Evolutionary conservation across 2,113 vertebrate genomes (phyloP), one percentile per base, ranked within the genome.

Genomic region (Progne subis): DNA sequence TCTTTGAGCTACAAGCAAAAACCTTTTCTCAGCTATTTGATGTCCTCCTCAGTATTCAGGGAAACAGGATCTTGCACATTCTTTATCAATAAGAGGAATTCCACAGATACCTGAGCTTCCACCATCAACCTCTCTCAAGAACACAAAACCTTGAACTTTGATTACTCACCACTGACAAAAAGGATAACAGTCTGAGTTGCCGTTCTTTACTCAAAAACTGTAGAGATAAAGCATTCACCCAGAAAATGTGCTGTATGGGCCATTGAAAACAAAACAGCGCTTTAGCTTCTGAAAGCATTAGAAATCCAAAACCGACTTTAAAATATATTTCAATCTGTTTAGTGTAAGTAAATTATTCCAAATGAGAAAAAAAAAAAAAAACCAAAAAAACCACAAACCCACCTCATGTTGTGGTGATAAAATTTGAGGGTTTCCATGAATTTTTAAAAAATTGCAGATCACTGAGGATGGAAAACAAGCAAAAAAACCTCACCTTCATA

Each of bases 11-110:
- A 69, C 83, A 95, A 95, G 86, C 74, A 82, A 65, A 88, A 76
- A 49, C 12, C 88, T 49, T 12, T 88, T 92, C 82, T 88, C 92
- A 92, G 80, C 80, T 95, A 86, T 93, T 91, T 78, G 80, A 93
- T 93, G 91, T 43, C 59, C 70, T 43, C 59, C 70, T 87, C 79
- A 24, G 67, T 88, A 72, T 70, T 94, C 82, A 88, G 83, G 56
- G 76, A 92, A 96, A 97, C 95, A 95, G 95, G 94, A 96, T 95
- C 76, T 95, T 95, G 95, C 91, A 82, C 96, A 97, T 97, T 97
- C 95, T 93, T 96, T 86, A 90, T 82, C 95, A 95, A 61, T 85
- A 93, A 90, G 80, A 88, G 47, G 64, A 83, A 96, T 97, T 97
- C 95, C 96, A 95, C 91, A 93, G 91, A 97, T 97, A 94, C 91